phyloP scores from a whole-genome alignment of 2,113 vertebrate genomes.

The Petaurus breviceps region DNA sequence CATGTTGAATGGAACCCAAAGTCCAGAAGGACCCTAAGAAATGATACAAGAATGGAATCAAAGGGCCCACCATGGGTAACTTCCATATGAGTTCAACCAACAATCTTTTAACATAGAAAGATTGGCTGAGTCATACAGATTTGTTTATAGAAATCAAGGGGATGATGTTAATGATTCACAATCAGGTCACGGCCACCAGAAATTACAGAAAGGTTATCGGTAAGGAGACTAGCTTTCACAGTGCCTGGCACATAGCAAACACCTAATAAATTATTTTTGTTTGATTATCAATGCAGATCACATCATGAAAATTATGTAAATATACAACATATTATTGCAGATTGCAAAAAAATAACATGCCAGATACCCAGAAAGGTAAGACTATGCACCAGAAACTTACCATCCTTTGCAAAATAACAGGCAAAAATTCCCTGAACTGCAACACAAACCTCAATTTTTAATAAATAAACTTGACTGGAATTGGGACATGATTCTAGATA shows the following conservation, averaged over 20 bases:
- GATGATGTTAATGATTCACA: background rate
- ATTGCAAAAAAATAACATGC: background rate
- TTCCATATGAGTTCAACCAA: background rate
- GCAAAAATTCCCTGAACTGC: background rate
- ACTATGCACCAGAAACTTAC: background rate
- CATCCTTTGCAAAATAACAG: background rate
- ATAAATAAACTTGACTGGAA: background rate
- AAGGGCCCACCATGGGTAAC: background rate
- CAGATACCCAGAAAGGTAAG: background rate
- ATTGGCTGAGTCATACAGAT: background rate
- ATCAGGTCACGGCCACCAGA: background rate
- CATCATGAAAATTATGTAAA: background rate
- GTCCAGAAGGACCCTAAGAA: background rate
- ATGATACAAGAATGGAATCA: background rate
- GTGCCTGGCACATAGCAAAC: background rate
- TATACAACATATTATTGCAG: background rate
- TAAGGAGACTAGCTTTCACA: background rate
- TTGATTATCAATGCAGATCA: background rate
- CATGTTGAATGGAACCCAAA: background rate
- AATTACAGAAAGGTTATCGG: background rate
- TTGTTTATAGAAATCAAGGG: background rate
- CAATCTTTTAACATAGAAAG: background rate
- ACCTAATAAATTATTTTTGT: background rate
- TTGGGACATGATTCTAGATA: background rate
- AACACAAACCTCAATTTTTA: background rate